Percentiles rank a stretch among this genome's conserved stretches.
These are phyloP conservation scores for Orgyia antiqua DNA, from an alignment of 2,888 invertebrate species.

Conservation along the genomic window DNA sequence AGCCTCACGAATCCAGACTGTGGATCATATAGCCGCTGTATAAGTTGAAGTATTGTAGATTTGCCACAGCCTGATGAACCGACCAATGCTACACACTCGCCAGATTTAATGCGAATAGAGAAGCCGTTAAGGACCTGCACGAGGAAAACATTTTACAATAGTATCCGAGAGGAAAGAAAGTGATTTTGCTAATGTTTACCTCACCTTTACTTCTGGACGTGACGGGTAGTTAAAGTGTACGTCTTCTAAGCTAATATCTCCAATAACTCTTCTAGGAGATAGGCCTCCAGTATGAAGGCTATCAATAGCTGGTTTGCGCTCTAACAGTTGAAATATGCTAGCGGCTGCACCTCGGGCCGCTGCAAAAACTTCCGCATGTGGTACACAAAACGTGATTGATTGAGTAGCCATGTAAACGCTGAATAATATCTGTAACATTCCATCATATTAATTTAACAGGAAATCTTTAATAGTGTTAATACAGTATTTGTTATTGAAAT, in stretches of 20 bases:
- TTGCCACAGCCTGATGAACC: conserved; percentile 90
- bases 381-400: conserved; percentile 85
- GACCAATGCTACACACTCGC: conserved; percentile 85
- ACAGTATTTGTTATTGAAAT: background rate
- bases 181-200: conserved; percentile 3
- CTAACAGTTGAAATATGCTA: conserved; percentile 84
- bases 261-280: conserved; percentile 77
- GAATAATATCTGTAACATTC: conserved; percentile 80
- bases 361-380: conserved; percentile 86
- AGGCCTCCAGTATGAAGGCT: conserved; percentile 80
- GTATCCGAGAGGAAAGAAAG: background rate
- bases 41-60: conserved; percentile 86
- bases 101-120: conserved; percentile 79
- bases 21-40: conserved; percentile 86
- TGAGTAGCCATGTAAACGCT: conserved; percentile 87
- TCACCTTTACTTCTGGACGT: conserved; percentile 82
- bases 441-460: background rate
- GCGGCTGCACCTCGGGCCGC: conserved; percentile 85
- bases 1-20: conserved; percentile 75
- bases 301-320: conserved; percentile 84
- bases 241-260: conserved; percentile 83
- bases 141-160: conserved; percentile 8
- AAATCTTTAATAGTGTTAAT: too few species aligned
- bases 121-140: conserved; percentile 82
- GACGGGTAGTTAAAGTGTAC: conserved; percentile 89